Conservation (phyloP, 2,113 vertebrate species). For the Sinosuthora webbiana region DNA sequence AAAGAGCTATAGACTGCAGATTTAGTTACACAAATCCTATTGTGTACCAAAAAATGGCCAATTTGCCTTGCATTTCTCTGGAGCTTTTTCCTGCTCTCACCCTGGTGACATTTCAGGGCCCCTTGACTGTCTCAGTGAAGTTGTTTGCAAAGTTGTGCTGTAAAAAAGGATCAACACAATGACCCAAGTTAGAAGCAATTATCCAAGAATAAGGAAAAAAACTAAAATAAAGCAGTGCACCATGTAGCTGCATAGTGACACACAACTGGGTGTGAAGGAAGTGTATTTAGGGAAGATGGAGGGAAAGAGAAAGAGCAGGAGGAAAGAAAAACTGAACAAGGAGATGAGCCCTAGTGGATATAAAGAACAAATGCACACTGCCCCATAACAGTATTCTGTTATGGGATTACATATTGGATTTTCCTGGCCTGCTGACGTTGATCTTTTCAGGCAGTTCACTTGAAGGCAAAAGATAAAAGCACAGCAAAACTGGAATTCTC, state of each 20-base stretch:
- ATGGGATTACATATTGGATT: neutral
- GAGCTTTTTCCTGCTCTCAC: neutral
- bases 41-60: neutral
- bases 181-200: neutral
- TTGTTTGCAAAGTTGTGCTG: neutral
- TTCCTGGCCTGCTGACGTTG: neutral
- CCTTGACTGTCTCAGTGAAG: neutral
- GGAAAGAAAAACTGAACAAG: neutral
- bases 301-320: neutral
- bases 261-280: neutral
- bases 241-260: neutral
- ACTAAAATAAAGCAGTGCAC: neutral
- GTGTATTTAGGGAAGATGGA: neutral
- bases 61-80: neutral
- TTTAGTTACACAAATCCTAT: neutral
- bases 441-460: neutral
- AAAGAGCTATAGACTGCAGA: neutral
- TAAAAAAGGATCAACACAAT: neutral
- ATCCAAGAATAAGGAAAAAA: neutral
- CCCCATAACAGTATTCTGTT: neutral
- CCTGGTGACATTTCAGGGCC: neutral
- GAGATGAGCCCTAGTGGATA: neutral
- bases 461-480: neutral
- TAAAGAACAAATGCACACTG: neutral
- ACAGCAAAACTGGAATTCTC: neutral